phyloP scores from a whole-genome alignment of 1,140 invertebrate genomes.

The Drosophila albomicans region DNA sequence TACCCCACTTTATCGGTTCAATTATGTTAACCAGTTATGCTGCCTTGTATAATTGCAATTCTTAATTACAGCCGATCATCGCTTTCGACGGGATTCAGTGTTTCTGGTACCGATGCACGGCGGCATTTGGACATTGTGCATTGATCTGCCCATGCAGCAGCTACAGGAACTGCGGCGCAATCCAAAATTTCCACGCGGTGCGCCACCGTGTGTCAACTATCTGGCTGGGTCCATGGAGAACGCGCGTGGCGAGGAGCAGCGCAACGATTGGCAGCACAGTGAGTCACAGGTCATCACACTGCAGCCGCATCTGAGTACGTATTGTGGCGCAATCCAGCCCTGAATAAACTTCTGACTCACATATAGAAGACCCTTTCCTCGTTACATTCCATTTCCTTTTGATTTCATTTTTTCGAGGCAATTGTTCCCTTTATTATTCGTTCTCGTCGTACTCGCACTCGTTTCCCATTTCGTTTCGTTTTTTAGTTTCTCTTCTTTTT shows the following conservation, averaged over 20 bases:
- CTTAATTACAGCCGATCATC: slow-evolving; percentile 62
- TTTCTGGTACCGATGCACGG: slow-evolving; percentile 94
- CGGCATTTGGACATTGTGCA: slow-evolving; percentile 94
- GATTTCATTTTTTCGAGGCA: slow-evolving; percentile 42
- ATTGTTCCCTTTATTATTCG: slow-evolving; percentile 30
- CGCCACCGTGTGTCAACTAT: slow-evolving; percentile 91
- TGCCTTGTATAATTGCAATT: neutral
- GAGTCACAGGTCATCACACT: slow-evolving; percentile 86
- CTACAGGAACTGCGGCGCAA: slow-evolving; percentile 88
- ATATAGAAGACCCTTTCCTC: neutral
- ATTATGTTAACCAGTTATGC: neutral
- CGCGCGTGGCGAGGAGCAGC: slow-evolving; percentile 88
- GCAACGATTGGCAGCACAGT: slow-evolving; percentile 93
- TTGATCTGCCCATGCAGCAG: slow-evolving; percentile 90
- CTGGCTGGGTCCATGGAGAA: slow-evolving; percentile 88
- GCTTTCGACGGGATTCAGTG: slow-evolving; percentile 85
- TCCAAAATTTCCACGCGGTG: slow-evolving; percentile 88
- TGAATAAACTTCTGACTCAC: slow-evolving; percentile 20
- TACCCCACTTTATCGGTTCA: too few relatives aligned
- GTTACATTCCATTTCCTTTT: slow-evolving; percentile 26
- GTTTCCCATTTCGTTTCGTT: slow-evolving; percentile 36
- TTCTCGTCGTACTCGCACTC: slow-evolving; percentile 5
- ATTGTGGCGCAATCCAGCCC: slow-evolving; percentile 79
- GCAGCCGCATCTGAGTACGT: slow-evolving; percentile 85
- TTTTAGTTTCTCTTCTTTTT: slow-evolving; percentile 31